Evolutionary conservation across 1,140 invertebrate genomes (phyloP), one percentile per base, ranked within the genome.

Genomic region (Drosophila ogumai): DNA sequence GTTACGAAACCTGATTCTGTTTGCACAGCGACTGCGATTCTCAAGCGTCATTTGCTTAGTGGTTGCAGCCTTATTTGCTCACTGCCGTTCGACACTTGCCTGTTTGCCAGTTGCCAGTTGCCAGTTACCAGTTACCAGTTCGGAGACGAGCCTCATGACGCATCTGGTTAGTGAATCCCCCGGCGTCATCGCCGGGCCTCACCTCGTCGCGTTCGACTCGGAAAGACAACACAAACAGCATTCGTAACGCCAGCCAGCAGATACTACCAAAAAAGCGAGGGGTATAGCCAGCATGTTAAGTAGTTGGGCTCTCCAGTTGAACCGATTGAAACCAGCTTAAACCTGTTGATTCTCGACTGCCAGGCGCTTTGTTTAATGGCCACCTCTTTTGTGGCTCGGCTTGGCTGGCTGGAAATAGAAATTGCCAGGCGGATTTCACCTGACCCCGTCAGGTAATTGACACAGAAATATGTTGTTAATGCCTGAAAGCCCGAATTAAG

Each of bases 291-390:
- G 49, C 54, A 75, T 81, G 54, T 60, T 78, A 81, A 78, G 57
- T 60, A 67, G 73, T 56, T 63, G 60, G 50, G 65, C 67, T 74
- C 59, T 38, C 56, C 44, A 31, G 58, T 13, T n/a, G 22, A 66
- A 59, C 79, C 60, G 79, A 82, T 69, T 72, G 52, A 61, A 87
- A 80, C 84, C 76, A 69, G 82, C 82, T 87, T 71, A 49, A 88
- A 88, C 82, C 82, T 77, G 84, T 72, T 75, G 59, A 71, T 73
- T 54, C 50, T 65, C 43, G 38, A 55, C 46, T 52, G 52, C 40
- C 58, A 41, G 73, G 40, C 52, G 38, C 47, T 74, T 72, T 25
- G 32, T 50, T 60, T 50, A 60, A 73, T 74, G 49, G 61, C 25
- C 43, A 50, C 43, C 59, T 61, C 34, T 61, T 13, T 22, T 38